Conservation (phyloP, 2,113 vertebrate species). For the Gambusia holbrooki region DNA sequence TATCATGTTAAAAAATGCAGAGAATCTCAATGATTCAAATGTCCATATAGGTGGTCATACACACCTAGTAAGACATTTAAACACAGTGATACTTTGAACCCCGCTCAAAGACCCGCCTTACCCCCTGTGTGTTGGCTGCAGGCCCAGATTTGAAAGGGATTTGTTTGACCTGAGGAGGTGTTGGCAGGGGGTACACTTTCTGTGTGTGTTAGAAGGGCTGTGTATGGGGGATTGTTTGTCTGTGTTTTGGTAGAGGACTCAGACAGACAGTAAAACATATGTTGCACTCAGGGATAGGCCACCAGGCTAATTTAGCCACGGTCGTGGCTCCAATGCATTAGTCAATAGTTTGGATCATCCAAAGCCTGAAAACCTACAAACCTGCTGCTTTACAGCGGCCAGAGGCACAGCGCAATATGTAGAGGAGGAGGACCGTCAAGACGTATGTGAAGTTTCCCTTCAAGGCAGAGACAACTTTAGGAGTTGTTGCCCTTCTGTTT, state of each 20-base stretch:
- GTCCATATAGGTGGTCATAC: conserved; percentile 25
- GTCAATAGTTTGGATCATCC: conserved; percentile 51
- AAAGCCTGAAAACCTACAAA: conserved; percentile 45
- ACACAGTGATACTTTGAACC: conserved; percentile 4
- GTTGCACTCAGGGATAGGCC: conserved; percentile 72
- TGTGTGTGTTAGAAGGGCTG: conserved; percentile 16
- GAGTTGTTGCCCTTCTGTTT: conserved; percentile 40
- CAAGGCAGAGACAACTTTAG: conserved; percentile 47
- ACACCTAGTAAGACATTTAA: conserved; percentile 6
- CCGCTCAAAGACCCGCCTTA: conserved; percentile 32
- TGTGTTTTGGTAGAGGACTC: conserved; percentile 29
- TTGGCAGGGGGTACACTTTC: conserved; percentile 30
- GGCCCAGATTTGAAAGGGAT: conserved; percentile 79
- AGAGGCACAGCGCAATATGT: conserved; percentile 71
- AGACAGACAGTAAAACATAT: conserved; percentile 85
- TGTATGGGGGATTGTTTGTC: conserved; percentile 31
- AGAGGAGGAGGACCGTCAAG: conserved; percentile 60
- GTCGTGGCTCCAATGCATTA: conserved; percentile 12
- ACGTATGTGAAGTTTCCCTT: conserved; percentile 46
- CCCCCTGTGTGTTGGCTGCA: conserved; percentile 71
- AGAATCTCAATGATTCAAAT: conserved; percentile 11
- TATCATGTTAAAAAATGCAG: neutral
- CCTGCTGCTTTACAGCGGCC: conserved; percentile 77
- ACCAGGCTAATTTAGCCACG: conserved; percentile 71
- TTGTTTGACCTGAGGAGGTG: conserved; percentile 70